Base-by-base conservation (phyloP, 2,888 invertebrate genomes). In the Hesperia comma region DNA sequence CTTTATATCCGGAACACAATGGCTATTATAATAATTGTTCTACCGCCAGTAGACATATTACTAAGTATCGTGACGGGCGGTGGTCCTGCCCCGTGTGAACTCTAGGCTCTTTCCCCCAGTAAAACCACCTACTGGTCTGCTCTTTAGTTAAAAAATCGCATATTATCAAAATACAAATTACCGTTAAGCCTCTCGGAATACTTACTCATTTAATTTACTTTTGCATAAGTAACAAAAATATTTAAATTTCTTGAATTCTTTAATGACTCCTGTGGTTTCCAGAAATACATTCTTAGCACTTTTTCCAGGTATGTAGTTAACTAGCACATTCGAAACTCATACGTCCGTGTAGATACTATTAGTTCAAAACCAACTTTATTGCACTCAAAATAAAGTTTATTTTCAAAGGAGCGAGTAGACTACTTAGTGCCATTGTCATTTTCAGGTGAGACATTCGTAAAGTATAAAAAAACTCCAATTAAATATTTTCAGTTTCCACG, bases 401-500 rank as follows among this genome's bases (percentile, higher is more conserved):
- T 56, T 56, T 40, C 2, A 1, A 56, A 6, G 10, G 6, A 56
- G 4, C 14, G 37, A 7, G 10, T 19, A 7, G 8, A 15, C 8
- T 33, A 15, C 15, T 43, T 19, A 62, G 43, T 55, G 33, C 21
- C 19, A 62, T 43, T 54, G 33, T 62, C 32, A 54, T 19, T 55
- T 54, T 55, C 62, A 62, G 62, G 62, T 62, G 54, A 21, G 40
- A 54, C 41, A 43, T 33, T 41, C 41, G 43, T 55, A 43, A 43
- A 62, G 41, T 55, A 43, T 43, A 62, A 62, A 62, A 43, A 55
- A 53, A 53, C 54, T 53, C 61, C 55, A 62, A 62, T 62, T 62
- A 62, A 62, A 62, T 54, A 53, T 54, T 62, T 62, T 62, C 54
- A 62, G 61, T 62, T 62, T 62, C 61, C 41, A 54, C 41, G 40